Evolutionary conservation across 2,113 vertebrate genomes (phyloP).

Genomic region (Hyla sarda): DNA sequence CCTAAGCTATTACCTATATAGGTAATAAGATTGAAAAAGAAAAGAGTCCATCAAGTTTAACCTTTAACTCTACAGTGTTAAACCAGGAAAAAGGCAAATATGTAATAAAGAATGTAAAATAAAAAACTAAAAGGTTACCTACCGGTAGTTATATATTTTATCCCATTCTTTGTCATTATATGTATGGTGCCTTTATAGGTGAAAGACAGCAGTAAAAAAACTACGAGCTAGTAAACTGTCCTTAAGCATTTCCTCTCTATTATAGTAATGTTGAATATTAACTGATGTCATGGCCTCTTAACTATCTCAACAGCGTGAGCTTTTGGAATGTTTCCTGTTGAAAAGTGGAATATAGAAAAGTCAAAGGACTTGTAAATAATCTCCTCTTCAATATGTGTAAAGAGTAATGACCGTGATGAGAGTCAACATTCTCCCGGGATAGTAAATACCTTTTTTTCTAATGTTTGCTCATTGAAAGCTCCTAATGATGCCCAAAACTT

Average conservation of each 20-base stretch:
- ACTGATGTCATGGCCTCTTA: conserved; percentile 20
- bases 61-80: too few species aligned
- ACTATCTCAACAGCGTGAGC: neutral
- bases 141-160: neutral
- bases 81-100: too few species aligned
- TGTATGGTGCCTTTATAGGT: neutral
- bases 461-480: conserved; percentile 32
- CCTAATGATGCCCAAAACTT: conserved; percentile 9
- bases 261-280: neutral
- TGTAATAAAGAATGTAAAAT: neutral
- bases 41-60: too few species aligned
- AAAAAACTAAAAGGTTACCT: neutral
- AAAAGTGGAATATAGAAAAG: conserved; percentile 29
- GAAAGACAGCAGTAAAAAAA: neutral
- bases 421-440: conserved; percentile 45
- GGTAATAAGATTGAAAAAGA: too few species aligned
- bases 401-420: conserved; percentile 49
- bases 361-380: conserved; percentile 46
- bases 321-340: conserved; percentile 24
- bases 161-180: neutral
- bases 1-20: neutral
- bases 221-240: neutral
- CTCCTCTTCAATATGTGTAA: conserved; percentile 9
- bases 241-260: neutral
- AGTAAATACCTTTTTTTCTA: conserved; percentile 27